Evolutionary conservation across 2,797 vertebrate species (phyloP).

Genomic region (Hemitrygon akajei): DNA sequence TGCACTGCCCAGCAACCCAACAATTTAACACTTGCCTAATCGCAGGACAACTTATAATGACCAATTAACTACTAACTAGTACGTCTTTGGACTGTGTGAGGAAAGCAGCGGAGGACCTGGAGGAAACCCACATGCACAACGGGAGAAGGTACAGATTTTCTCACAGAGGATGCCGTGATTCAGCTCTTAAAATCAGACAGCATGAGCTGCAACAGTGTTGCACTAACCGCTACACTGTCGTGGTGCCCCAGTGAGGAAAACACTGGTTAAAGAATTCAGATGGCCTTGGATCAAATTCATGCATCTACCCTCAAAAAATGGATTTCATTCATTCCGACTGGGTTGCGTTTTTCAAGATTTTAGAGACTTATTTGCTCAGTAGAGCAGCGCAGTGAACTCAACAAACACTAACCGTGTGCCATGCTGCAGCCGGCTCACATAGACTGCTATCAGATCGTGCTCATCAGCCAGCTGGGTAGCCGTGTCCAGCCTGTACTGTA

Average conservation of each 20-base stretch:
- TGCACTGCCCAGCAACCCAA: no score
- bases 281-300: not conserved
- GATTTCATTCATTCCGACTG: not conserved
- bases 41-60: no score
- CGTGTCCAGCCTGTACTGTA: slow-evolving; percentile 49
- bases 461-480: slow-evolving; percentile 72
- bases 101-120: no score
- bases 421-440: slow-evolving; percentile 73
- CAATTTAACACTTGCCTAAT: no score
- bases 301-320: not conserved
- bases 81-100: no score
- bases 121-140: no score
- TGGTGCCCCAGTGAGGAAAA: not conserved
- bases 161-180: no score
- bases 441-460: slow-evolving; percentile 80
- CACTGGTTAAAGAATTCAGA: not conserved
- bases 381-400: not conserved
- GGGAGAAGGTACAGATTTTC: no score
- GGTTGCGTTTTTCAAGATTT: not conserved
- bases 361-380: slow-evolving; percentile 5
- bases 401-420: slow-evolving; percentile 68
- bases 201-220: no score
- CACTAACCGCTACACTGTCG: no score
- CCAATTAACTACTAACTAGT: no score
- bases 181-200: no score